phyloP scores from a whole-genome alignment of 2,888 invertebrate species.

The Trachelus iudaicus region DNA sequence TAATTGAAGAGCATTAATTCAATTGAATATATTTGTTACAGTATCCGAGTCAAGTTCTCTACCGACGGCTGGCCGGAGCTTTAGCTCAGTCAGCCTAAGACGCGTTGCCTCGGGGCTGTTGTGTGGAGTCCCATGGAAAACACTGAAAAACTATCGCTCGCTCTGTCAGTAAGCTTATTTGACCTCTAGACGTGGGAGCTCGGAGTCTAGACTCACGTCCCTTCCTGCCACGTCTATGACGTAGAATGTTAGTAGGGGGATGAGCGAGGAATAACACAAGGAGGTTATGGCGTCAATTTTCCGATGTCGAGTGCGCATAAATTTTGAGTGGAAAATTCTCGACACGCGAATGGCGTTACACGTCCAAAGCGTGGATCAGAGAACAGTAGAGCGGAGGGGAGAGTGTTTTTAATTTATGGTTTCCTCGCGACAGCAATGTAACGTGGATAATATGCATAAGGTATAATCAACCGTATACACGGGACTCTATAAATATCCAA shows the following conservation, averaged over 20 bases:
- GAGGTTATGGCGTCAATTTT: not conserved
- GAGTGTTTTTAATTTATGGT: not conserved
- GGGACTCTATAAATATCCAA: not conserved
- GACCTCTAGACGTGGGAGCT: too few relatives aligned
- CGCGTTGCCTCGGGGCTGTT: too few relatives aligned
- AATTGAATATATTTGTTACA: not conserved
- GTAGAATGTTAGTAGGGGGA: not conserved
- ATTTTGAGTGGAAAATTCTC: not conserved
- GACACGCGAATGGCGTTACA: not conserved
- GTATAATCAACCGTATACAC: not conserved
- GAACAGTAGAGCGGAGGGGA: not conserved
- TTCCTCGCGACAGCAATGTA: not conserved
- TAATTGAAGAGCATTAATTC: not conserved
- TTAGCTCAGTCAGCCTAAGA: not conserved
- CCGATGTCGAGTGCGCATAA: not conserved
- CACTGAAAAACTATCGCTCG: too few relatives aligned
- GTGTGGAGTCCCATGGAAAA: too few relatives aligned
- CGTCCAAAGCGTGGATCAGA: not conserved
- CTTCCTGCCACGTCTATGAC: not conserved
- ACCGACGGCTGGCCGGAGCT: not conserved
- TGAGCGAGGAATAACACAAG: not conserved
- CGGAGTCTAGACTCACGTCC: too few relatives aligned
- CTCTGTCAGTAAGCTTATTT: too few relatives aligned
- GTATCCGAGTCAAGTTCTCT: not conserved
- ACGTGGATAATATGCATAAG: not conserved